Evolutionary conservation across 64 coral and sea anemone species (phyloP).

Genomic region (Anthopleura sola): DNA sequence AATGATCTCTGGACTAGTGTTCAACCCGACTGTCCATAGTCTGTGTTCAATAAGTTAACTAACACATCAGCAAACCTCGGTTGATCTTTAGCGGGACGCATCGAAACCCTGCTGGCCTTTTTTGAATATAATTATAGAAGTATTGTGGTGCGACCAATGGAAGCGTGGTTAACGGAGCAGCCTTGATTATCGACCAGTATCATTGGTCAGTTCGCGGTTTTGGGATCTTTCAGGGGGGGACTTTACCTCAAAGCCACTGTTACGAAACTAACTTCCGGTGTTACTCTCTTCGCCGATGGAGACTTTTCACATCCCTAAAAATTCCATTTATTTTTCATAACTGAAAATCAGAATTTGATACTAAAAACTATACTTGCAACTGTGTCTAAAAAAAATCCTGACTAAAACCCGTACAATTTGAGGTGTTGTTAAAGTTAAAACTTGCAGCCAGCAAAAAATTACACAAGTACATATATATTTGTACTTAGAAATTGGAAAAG

Average conservation of each 20-base stretch:
- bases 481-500: not conserved
- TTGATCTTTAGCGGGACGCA: constrained; percentile 10
- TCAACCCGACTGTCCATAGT: constrained; percentile 15
- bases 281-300: not conserved
- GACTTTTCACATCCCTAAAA: not conserved
- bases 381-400: too few species aligned
- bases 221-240: not conserved
- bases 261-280: not conserved
- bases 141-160: constrained; percentile 12
- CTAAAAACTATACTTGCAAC: too few species aligned
- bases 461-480: not conserved
- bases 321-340: not conserved
- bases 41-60: not conserved
- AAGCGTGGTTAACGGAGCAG: not conserved
- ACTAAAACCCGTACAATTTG: too few species aligned
- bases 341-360: not conserved
- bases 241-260: not conserved
- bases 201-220: not conserved
- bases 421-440: too few species aligned
- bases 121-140: constrained; percentile 6
- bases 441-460: too few species aligned
- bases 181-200: not conserved
- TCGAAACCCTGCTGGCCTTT: constrained; percentile 18
- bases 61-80: not conserved
- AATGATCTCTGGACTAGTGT: not conserved